Base-by-base conservation (phyloP, 2,888 invertebrate genomes). In the Xestia xanthographa region DNA sequence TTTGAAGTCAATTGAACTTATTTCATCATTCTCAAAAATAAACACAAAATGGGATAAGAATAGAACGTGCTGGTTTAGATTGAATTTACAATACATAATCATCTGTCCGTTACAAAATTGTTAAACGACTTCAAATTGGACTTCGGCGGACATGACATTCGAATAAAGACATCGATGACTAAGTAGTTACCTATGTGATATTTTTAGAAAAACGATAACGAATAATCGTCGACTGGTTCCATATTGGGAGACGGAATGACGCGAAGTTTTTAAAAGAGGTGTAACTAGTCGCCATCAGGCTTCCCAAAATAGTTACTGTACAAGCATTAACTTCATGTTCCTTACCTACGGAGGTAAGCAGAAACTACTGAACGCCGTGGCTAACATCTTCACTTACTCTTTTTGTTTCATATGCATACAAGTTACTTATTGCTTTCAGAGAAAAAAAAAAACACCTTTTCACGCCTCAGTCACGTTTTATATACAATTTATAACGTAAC, bases 401-500 rank as follows among this genome's bases (percentile, higher is more conserved):
- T 41, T 29, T 70, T 17, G 8, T 34, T n/a, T 70, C 20, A 69
- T 14, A 1, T 34, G 26, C 62, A 26, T 41, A 22, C 5, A 29
- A 29, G 6, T 29, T 43, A n/a, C n/a, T n/a, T n/a, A 11, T 20
- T 3, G 48, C 4, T 38, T 58, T 56, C 56, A 38, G 1, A 22
- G 38, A 38, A 38, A 22, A 38, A 38, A 22, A 38, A 20, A 6
- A 72, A 69, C 50, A 17, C 43, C 14, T 43, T 79, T 60, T 43
- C 14, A 22, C 41, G 29, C 29, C 11, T 78, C 14, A 14, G 20
- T 58, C 17, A 50, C 70, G 17, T 60, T 79, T 26, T 38, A 41
- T n/a, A 43, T 26, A 26, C n/a, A 78, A 50, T 50, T 22, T 43
- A 60, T 79, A 60, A 50, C 58, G 34, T 76, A 77, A 77, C 45